Base-by-base conservation (phyloP, 1,140 invertebrate species). In the Drosophila ananassae region DNA sequence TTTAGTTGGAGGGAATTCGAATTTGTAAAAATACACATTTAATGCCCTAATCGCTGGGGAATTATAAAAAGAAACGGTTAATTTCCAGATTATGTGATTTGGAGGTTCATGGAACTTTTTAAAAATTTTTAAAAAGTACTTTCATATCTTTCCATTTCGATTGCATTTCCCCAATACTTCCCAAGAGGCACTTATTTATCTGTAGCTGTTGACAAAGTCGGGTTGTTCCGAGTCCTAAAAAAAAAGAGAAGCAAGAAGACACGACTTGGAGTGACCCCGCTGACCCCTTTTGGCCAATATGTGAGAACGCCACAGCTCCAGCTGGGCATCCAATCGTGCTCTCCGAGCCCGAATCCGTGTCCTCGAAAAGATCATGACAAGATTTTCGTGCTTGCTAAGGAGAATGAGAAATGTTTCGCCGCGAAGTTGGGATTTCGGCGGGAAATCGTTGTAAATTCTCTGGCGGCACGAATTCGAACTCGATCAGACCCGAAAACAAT, bases 401-500 rank as follows among this genome's bases (percentile, higher is more conserved):
- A 76, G 69, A 80, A 90, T 90, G 89, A 90, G 87, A 90, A 90
- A 90, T 90, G 82, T 90, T 91, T 87, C 74, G 68, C 48, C 62
- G 56, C 66, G 73, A 60, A 73, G 73, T 87, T 87, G 73, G 63
- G 72, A 73, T 76, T 87, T 89, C 77, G 63, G 72, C 79, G 77
- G 85, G 68, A 89, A 85, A 82, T 51, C 51, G 51, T 85, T 84
- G 73, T 91, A 89, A 90, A 91, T 90, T 82, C 74, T 32, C 58
- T 25, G 53, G 50, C 73, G 62, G 83, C 89, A 91, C 89, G 89
- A 91, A 90, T 76, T 87, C 79, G 69, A 71, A 72, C 66, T 71
- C 54, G 30, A 47, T 34, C 55, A 30, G 30, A 34, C 34, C 71
- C 37, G 22, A 47, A 44, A 34, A 57, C 62, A 61, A 56, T 56